A percentile compares a stretch with the other conserved stretches of the same genome.
These are phyloP conservation scores for Mechanitis messenoides DNA, from an alignment of 2,888 invertebrate species.

Conservation along the genomic window DNA sequence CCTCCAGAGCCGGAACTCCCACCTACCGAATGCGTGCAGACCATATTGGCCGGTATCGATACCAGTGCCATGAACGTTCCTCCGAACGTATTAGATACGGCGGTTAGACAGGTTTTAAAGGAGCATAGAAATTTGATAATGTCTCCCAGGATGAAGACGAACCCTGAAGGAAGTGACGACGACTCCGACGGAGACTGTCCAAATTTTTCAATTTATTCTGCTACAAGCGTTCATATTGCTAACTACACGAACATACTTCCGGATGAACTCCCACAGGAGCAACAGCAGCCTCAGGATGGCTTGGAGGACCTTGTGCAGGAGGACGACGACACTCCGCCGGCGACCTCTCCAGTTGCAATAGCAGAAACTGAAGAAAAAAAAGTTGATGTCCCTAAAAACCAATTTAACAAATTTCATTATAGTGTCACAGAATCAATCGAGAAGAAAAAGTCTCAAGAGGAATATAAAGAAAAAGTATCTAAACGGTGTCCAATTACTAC, in stretches of 20 bases:
- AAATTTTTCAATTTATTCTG: constrained; percentile 90
- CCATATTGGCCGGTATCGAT: constrained; percentile 43
- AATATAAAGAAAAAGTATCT: constrained; percentile 59
- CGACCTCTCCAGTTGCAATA: constrained; percentile 16
- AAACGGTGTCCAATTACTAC: constrained; percentile 60
- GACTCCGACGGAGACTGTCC: constrained; percentile 85
- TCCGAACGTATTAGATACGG: constrained; percentile 49
- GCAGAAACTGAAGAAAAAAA: constrained; percentile 8
- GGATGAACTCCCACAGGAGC: constrained; percentile 29
- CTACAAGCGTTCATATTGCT: constrained; percentile 85
- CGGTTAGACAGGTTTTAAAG: constrained; percentile 57
- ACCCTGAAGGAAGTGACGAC: constrained; percentile 55
- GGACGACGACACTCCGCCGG: constrained; percentile 41
- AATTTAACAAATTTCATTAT: constrained; percentile 14
- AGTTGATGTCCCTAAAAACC: constrained; percentile 10
- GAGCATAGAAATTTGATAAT: constrained; percentile 55
- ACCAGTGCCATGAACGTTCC: constrained; percentile 42
- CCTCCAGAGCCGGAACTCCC: constrained; percentile 24
- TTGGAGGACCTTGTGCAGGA: constrained; percentile 46
- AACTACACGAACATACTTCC: constrained; percentile 51
- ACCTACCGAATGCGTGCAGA: constrained; percentile 34
- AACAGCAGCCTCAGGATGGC: constrained; percentile 30
- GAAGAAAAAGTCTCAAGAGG: constrained; percentile 45
- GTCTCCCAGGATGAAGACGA: constrained; percentile 30
- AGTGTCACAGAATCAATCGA: constrained; percentile 20